phyloP scores from a whole-genome alignment of 2,113 vertebrate species.

The Epinephelus lanceolatus region DNA sequence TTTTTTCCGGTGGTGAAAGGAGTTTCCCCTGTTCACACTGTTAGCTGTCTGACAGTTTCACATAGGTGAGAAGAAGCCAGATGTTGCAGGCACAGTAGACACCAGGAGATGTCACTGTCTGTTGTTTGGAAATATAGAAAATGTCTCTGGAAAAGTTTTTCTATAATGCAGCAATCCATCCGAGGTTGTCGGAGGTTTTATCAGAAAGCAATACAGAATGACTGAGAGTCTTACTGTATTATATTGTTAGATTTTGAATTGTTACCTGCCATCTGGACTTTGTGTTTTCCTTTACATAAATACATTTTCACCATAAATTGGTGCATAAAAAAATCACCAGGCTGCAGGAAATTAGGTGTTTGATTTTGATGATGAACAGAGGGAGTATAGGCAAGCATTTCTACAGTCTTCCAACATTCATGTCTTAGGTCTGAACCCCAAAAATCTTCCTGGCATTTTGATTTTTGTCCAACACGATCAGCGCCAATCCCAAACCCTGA shows the following conservation, averaged over 20 bases:
- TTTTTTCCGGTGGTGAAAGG: background rate
- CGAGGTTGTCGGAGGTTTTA: too few relatives aligned
- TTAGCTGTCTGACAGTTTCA: background rate
- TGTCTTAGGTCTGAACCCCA: background rate
- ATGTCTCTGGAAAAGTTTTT: background rate
- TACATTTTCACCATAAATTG: too few relatives aligned
- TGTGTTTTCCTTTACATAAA: too few relatives aligned
- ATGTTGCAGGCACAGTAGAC: background rate
- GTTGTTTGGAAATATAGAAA: background rate
- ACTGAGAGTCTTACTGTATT: too few relatives aligned
- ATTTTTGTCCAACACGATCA: background rate
- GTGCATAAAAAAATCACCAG: too few relatives aligned
- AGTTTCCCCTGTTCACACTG: background rate
- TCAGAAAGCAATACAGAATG: too few relatives aligned
- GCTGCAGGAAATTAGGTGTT: too few relatives aligned
- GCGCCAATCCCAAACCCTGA: background rate
- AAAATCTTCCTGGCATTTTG: slow-evolving; percentile 15
- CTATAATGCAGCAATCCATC: background rate
- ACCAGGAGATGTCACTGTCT: background rate
- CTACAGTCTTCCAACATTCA: background rate
- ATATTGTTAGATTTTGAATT: too few relatives aligned
- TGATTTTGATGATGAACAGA: too few relatives aligned
- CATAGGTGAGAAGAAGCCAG: slow-evolving; percentile 11
- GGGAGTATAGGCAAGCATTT: background rate
- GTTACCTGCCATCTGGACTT: too few relatives aligned